Conservation (phyloP, 2,797 vertebrate genomes). For the Acanthurus tractus region DNA sequence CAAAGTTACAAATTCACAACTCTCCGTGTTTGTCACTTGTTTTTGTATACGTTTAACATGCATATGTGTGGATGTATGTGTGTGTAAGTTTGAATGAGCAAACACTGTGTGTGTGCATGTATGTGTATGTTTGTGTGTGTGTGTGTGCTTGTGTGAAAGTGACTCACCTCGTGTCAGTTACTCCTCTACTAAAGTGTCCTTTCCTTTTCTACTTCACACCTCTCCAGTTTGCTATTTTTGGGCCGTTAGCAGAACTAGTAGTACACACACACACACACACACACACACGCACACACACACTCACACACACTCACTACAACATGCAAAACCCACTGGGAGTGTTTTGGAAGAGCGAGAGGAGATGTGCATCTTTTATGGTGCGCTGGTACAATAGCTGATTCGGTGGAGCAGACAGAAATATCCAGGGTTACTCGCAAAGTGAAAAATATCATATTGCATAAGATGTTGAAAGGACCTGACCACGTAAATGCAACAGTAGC, state of each 20-base stretch:
- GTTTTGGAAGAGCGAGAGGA: conserved; percentile 61
- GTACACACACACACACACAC: conserved; percentile 69
- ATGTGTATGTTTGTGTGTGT: conserved; percentile 6
- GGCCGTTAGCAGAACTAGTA: conserved; percentile 80
- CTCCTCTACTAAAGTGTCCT: conserved; percentile 82
- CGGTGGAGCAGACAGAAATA: conserved; percentile 78
- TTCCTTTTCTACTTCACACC: conserved; percentile 85
- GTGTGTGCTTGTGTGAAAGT: conserved; percentile 57
- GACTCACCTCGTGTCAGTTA: conserved; percentile 83
- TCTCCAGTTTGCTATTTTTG: conserved; percentile 82
- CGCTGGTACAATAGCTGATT: conserved; percentile 68
- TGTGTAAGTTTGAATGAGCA: too few relatives aligned
- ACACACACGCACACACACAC: conserved; percentile 45
- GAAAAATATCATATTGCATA: conserved; percentile 86
- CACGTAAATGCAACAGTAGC: conserved; percentile 83
- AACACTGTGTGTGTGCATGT: conserved; percentile 3
- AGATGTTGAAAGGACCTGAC: conserved; percentile 83
- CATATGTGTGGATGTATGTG: conserved; percentile 27
- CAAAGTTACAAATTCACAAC: conserved; percentile 40
- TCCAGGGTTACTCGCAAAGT: conserved; percentile 84
- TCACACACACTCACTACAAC: conserved; percentile 41
- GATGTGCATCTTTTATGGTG: conserved; percentile 75
- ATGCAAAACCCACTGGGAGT: conserved; percentile 72
- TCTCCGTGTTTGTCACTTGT: conserved; percentile 29
- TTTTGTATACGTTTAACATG: conserved; percentile 16